Conservation (phyloP, 2,888 invertebrate genomes). For the Chrysina gloriosa region DNA sequence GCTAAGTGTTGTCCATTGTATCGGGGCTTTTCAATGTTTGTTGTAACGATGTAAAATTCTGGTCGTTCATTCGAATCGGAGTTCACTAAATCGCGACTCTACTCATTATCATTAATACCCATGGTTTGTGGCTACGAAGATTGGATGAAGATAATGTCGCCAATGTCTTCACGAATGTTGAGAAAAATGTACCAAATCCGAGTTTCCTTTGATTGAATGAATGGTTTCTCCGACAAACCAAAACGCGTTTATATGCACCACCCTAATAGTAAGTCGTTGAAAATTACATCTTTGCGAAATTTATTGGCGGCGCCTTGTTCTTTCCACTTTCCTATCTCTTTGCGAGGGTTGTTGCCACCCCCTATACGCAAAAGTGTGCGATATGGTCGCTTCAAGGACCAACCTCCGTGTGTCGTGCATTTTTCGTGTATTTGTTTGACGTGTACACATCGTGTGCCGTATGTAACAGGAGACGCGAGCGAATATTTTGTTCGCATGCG, state of each 20-base stretch:
- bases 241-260: not conserved
- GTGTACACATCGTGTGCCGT: conserved; percentile 22
- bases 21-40: too few species aligned
- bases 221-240: too few species aligned
- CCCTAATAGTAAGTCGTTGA: conserved; percentile 6
- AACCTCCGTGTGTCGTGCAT: conserved; percentile 15
- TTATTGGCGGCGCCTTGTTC: conserved; percentile 16
- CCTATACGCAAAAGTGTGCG: conserved; percentile 17
- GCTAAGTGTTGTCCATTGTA: too few species aligned
- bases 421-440: conserved; percentile 29
- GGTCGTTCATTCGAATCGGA: too few species aligned
- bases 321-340: not conserved
- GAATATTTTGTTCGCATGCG: conserved; percentile 42
- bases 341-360: conserved; percentile 21
- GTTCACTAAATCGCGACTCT: too few species aligned
- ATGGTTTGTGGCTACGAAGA: too few species aligned
- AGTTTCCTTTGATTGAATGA: too few species aligned
- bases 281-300: conserved; percentile 24
- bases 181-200: too few species aligned
- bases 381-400: conserved; percentile 19
- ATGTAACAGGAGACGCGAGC: conserved; percentile 14
- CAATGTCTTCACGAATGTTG: too few species aligned
- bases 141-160: too few species aligned
- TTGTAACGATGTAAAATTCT: too few species aligned
- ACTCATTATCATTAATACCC: too few species aligned